Base-by-base conservation (phyloP, 1,140 invertebrate genomes). In the Trichogramma pretiosum region DNA sequence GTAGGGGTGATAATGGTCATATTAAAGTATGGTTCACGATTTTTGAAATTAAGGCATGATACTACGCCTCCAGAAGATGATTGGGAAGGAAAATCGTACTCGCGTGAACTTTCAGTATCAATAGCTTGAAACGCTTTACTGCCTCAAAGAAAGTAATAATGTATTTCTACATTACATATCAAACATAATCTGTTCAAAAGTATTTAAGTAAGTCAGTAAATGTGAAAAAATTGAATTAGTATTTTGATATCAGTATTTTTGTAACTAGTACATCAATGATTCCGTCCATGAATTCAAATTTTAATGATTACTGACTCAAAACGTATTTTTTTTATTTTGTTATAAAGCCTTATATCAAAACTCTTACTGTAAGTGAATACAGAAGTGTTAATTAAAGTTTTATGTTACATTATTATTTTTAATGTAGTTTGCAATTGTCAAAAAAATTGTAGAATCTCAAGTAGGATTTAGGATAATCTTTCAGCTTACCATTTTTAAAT, bases 1-100 rank as follows among this genome's bases (percentile, higher is more conserved):
- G 70, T 88, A 13, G 74, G 78, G 26, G 76, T 88, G 4, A 87
- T 90, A 46, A 80, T 90, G 49, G 54, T 82, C 4, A 72, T 89
- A 47, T 59, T 89, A n/a, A 77, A 79, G 50, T 85, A 74, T 65
- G 87, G 87, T 0, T 74, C 80, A 8, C 71, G 69, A 38, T 67
- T 83, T 5, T 70, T 84, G 58, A 79, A 78, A 33, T 65, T 82
- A 2, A 75, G 84, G 10, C 82, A 87, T 58, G 72, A 74, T 17
- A 72, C 84, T 5, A 64, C 82, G 3, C 76, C 77, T 0, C 72
- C 75, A 13, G 73, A 78, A 19, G 57, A 65, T 38, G 77, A 82
- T 19, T 78, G 79, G 75, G 65, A 75, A 41, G 73, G 72, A 19
- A 75, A 75, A 56, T 67, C 75, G 30, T 83, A 82, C 56, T 77